Percentiles rank a stretch among this genome's conserved stretches.
Conservation (phyloP, 2,113 vertebrate species). For the Mastomys coucha region DNA sequence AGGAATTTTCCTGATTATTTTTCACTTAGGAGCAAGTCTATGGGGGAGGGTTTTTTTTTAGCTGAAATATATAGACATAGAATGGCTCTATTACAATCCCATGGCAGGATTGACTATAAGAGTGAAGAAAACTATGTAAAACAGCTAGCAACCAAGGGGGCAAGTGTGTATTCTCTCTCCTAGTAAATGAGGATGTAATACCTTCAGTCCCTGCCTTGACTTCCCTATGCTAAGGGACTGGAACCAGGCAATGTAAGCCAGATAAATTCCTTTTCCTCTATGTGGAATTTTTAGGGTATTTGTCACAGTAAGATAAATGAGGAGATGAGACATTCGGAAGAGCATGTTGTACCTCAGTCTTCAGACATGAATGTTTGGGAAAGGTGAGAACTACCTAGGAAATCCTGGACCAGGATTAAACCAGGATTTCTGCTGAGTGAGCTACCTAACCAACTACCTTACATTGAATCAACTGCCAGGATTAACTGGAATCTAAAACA, state of each 20-base stretch:
- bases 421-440: not conserved
- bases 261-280: not conserved
- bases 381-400: not conserved
- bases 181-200: not conserved
- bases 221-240: too few species aligned
- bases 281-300: not conserved
- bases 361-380: not conserved
- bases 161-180: not conserved
- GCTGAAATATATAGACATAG: too few species aligned
- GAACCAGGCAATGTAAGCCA: not conserved
- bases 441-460: not conserved
- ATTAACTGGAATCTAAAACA: slow-evolving; percentile 39
- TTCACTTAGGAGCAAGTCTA: not conserved
- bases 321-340: not conserved
- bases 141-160: too few species aligned
- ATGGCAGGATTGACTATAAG: too few species aligned
- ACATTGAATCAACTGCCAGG: not conserved
- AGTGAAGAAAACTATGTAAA: not conserved
- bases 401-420: not conserved
- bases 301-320: not conserved
- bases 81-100: not conserved
- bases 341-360: not conserved
- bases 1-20: not conserved
- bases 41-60: not conserved
- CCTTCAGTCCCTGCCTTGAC: not conserved